Evolutionary conservation across 2,888 invertebrate species (phyloP).

Genomic region (Ditula angustiorana): DNA sequence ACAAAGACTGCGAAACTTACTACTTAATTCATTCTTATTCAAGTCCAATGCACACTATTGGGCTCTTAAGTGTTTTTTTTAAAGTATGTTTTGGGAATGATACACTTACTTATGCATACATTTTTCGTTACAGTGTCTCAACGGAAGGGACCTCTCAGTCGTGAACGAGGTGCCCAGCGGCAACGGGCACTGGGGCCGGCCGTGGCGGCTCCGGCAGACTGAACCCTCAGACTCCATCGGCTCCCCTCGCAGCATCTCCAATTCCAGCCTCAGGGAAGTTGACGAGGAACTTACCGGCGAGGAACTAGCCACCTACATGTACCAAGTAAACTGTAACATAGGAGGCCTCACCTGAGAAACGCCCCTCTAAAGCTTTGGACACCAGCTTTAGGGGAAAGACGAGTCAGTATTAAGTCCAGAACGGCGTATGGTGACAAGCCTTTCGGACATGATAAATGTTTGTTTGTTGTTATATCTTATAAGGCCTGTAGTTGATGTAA

Average conservation of each 20-base stretch:
- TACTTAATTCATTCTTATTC: too few relatives aligned
- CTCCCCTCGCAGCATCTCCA: conserved; percentile 87
- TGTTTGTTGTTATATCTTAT: neutral
- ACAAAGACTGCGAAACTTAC: too few relatives aligned
- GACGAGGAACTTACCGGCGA: conserved; percentile 89
- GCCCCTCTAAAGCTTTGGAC: conserved; percentile 55
- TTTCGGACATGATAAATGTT: neutral
- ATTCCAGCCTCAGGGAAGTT: conserved; percentile 90
- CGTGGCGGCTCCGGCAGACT: conserved; percentile 60
- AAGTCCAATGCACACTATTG: too few relatives aligned
- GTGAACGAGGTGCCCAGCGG: conserved; percentile 73
- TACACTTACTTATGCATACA: neutral
- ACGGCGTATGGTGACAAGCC: neutral
- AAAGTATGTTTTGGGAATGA: too few relatives aligned
- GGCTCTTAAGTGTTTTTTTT: too few relatives aligned
- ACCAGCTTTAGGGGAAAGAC: conserved; percentile 25
- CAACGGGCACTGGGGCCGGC: conserved; percentile 68
- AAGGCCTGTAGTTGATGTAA: conserved; percentile 1
- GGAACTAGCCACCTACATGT: conserved; percentile 89
- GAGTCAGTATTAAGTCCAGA: conserved; percentile 2
- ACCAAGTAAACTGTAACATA: conserved; percentile 86
- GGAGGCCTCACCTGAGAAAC: conserved; percentile 77
- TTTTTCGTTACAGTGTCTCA: conserved; percentile 62
- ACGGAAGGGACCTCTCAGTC: conserved; percentile 67
- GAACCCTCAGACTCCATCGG: conserved; percentile 75